A percentile compares a stretch with the other conserved stretches of the same genome.
These are phyloP conservation scores for Mesoclemmys tuberculata DNA, from an alignment of 2,113 vertebrate species.

Conservation along the genomic window DNA sequence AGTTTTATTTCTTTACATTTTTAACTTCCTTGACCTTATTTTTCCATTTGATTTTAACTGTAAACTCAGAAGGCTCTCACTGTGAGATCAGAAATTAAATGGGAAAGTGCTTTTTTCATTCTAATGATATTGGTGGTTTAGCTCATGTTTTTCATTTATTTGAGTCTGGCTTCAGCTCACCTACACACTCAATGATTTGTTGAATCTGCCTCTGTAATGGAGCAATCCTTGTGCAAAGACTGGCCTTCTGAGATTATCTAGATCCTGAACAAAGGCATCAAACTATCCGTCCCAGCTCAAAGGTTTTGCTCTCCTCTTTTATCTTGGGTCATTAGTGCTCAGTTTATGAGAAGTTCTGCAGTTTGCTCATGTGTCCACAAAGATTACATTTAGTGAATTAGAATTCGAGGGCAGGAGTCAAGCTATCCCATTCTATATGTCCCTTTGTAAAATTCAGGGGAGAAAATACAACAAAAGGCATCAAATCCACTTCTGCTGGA, in stretches of 20 bases:
- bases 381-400: constrained; percentile 21
- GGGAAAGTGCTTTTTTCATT: background rate
- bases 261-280: background rate
- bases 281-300: background rate
- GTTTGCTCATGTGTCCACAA: background rate
- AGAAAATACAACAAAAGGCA: background rate
- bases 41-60: background rate
- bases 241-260: background rate
- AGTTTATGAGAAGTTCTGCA: background rate
- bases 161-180: background rate
- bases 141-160: background rate
- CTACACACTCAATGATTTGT: background rate
- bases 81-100: background rate
- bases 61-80: background rate
- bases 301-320: background rate
- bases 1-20: background rate
- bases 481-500: background rate
- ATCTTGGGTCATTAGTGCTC: constrained; percentile 4
- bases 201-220: constrained; percentile 7
- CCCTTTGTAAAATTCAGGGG: background rate
- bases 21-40: constrained; percentile 16
- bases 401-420: background rate
- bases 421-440: background rate
- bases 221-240: background rate
- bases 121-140: background rate